phyloP scores from a whole-genome alignment of 2,888 invertebrate genomes.

The Phyllotreta striolata region DNA sequence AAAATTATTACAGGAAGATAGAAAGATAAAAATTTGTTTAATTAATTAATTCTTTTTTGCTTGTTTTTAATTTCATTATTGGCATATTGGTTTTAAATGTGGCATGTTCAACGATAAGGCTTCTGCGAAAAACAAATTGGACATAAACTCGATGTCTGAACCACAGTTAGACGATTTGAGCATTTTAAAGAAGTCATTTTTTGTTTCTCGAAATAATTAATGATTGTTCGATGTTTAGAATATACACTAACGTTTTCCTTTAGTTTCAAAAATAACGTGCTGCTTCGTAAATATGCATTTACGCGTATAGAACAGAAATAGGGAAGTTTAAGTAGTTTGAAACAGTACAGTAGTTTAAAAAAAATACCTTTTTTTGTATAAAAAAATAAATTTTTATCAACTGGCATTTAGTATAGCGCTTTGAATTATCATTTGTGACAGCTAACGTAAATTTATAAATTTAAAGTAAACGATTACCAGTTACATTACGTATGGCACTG shows the following conservation, averaged over 20 bases:
- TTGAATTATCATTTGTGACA: too few relatives aligned
- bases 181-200: slow-evolving; percentile 4
- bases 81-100: slow-evolving; percentile 17
- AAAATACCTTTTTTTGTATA: too few relatives aligned
- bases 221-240: slow-evolving; percentile 58
- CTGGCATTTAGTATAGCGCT: too few relatives aligned
- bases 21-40: neutral
- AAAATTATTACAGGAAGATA: too few relatives aligned
- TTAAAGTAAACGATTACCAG: too few relatives aligned
- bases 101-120: slow-evolving; percentile 29
- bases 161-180: slow-evolving; percentile 20
- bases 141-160: slow-evolving; percentile 34
- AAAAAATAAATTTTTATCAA: too few relatives aligned
- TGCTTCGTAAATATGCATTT: neutral
- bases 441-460: too few relatives aligned
- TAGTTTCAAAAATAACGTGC: neutral
- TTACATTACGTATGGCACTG: too few relatives aligned
- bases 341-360: too few relatives aligned
- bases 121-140: slow-evolving; percentile 17
- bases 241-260: slow-evolving; percentile 43
- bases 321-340: too few relatives aligned
- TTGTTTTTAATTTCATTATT: neutral
- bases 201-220: slow-evolving; percentile 45
- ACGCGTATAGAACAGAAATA: neutral
- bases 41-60: neutral